Base-by-base conservation (phyloP, 1,140 invertebrate genomes). In the Calycopis cecrops region DNA sequence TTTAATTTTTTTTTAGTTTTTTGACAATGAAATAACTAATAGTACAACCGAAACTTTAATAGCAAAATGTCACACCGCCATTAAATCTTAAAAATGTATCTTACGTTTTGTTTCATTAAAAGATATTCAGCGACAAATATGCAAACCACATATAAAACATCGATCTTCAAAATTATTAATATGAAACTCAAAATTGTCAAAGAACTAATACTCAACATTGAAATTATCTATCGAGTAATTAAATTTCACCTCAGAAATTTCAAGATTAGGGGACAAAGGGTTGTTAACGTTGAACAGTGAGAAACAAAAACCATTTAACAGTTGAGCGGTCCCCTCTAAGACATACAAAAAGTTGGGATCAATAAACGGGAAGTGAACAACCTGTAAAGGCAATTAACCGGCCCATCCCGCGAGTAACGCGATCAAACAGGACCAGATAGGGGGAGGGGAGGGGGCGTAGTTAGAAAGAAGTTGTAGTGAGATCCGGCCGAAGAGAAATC, bases 321-420 rank as follows among this genome's bases (percentile, higher is more conserved):
- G 68, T 62, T 37, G 55, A 57, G 50, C 54, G 57, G 54, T 57
- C 68, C 62, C 60, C 67, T 56, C 60, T 70, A 79, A 82, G 71
- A 79, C 76, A 73, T 73, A 77, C 63, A 80, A 83, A 72, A 77
- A 79, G 61, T 76, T 58, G 35, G 53, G 71, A 82, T 82, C 79
- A 71, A 82, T 79, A 79, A 71, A 69, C 60, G 60, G 62, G 61
- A 69, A 70, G 71, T 53, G 40, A 53, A 42, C 52, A 53, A 53
- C 52, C 52, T 53, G 71, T 71, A 69, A 69, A 60, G 75, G 65
- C 80, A 84, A 81, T 84, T 84, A 84, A 73, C 70, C 67, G 73
- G 71, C 64, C 77, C 76, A 80, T 80, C 76, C 76, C 62, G 62
- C 56, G 72, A 71, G 72, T 77, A 79, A 79, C 71, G 65, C 69